Conservation (phyloP, 2,888 invertebrate species). For the Cinara cedri region DNA sequence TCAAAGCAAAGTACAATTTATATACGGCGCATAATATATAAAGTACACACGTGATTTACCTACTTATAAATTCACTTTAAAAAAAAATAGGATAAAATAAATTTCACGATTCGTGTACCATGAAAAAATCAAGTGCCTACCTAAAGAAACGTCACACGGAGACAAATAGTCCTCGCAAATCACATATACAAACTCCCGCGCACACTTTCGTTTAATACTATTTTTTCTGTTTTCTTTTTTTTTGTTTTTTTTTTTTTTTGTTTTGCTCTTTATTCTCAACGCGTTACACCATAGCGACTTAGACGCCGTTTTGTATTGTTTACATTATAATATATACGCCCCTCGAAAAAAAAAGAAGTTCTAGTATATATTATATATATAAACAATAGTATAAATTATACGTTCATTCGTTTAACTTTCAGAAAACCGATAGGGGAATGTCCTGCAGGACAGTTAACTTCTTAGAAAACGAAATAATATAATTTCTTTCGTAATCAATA, state of each 20-base stretch:
- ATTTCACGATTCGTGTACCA: conserved; percentile 28
- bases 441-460: too few species aligned
- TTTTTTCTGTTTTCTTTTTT: too few species aligned
- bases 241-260: too few species aligned
- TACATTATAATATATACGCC: background rate
- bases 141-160: conserved; percentile 10
- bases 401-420: background rate
- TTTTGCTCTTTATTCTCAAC: too few species aligned
- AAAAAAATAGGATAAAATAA: conserved; percentile 17
- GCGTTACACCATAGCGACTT: conserved; percentile 16
- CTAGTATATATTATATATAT: background rate
- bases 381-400: background rate
- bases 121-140: conserved; percentile 33
- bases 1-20: background rate
- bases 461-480: too few species aligned
- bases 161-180: conserved; percentile 42
- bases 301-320: conserved; percentile 22
- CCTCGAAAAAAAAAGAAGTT: background rate
- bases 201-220: background rate
- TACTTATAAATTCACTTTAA: conserved; percentile 14
- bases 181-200: background rate
- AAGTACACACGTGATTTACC: conserved; percentile 2
- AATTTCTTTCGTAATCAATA: too few species aligned
- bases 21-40: too few species aligned
- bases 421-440: conserved; percentile 14